Evolutionary conservation across 2,797 vertebrate species (phyloP).

Genomic region (Craterocephalus amniculus): DNA sequence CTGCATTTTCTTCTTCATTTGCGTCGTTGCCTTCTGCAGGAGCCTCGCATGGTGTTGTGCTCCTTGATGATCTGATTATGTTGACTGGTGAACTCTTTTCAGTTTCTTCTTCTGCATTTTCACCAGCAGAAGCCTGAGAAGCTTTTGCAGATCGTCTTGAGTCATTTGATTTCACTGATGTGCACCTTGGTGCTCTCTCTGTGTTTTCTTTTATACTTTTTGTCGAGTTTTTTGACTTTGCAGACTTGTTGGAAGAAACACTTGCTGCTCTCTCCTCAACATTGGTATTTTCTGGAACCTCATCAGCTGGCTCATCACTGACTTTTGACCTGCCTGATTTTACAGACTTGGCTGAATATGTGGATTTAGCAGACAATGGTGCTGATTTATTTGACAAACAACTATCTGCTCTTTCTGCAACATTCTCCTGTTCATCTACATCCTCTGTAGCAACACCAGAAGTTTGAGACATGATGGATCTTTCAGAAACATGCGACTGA

Average conservation of each 20-base stretch:
- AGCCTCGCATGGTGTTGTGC: conserved; percentile 9
- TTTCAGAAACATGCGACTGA: conserved; percentile 40
- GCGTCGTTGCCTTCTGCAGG: conserved; percentile 11
- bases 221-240: conserved; percentile 34
- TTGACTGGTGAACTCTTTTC: conserved; percentile 40
- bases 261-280: conserved; percentile 33
- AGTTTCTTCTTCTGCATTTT: conserved; percentile 25
- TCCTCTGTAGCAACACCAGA: conserved; percentile 21
- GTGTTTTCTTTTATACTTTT: neutral
- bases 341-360: conserved; percentile 43
- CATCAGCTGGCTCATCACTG: conserved; percentile 4
- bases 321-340: conserved; percentile 42
- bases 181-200: neutral
- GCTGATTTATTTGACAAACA: conserved; percentile 56
- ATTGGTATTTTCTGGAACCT: conserved; percentile 15
- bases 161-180: neutral
- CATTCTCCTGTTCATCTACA: conserved; percentile 12
- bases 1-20: conserved; percentile 25
- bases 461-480: conserved; percentile 27
- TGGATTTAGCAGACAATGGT: conserved; percentile 54
- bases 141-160: neutral
- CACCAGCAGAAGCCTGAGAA: conserved; percentile 32
- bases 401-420: conserved; percentile 10
- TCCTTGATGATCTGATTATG: conserved; percentile 39
- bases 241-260: conserved; percentile 38